Evolutionary conservation across 2,797 vertebrate genomes (phyloP).

Genomic region (Helostoma temminkii): DNA sequence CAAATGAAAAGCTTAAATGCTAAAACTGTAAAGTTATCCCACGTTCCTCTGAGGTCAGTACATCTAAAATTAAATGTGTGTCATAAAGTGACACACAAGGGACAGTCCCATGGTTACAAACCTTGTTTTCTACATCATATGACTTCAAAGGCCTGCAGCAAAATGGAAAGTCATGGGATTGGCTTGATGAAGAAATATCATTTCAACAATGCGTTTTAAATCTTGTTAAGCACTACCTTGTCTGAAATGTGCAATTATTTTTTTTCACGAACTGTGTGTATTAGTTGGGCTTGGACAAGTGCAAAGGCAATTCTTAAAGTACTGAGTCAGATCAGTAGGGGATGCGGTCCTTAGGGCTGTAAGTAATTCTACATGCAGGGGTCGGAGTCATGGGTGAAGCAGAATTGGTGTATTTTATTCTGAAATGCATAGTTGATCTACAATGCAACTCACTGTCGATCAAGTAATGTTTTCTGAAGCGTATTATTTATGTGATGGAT

Average conservation of each 20-base stretch:
- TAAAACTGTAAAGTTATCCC: neutral
- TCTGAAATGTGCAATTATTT: slow-evolving; percentile 18
- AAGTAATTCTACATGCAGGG: neutral
- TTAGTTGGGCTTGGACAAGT: neutral
- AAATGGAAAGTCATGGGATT: slow-evolving; percentile 67
- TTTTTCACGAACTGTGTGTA: slow-evolving; percentile 1
- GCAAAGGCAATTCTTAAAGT: neutral
- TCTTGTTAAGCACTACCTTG: slow-evolving; percentile 15
- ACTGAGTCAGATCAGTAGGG: neutral
- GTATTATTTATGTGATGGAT: too few relatives aligned
- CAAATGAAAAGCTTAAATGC: slow-evolving; percentile 13
- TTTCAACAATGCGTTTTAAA: slow-evolving; percentile 40
- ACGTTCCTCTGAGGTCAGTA: slow-evolving; percentile 22
- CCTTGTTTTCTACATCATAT: slow-evolving; percentile 71
- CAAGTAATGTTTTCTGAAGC: neutral
- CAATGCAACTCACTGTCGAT: neutral
- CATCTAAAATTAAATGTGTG: slow-evolving; percentile 32
- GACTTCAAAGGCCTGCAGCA: slow-evolving; percentile 59
- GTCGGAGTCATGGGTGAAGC: neutral
- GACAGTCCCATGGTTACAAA: slow-evolving; percentile 59
- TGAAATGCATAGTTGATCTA: neutral
- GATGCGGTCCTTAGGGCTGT: neutral
- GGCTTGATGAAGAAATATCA: slow-evolving; percentile 45
- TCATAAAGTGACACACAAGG: slow-evolving; percentile 20
- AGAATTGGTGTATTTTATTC: neutral